Percentiles rank a stretch among this genome's conserved stretches.
phyloP scores from a whole-genome alignment of 2,797 vertebrate species.

The Sitta carolinensis region DNA sequence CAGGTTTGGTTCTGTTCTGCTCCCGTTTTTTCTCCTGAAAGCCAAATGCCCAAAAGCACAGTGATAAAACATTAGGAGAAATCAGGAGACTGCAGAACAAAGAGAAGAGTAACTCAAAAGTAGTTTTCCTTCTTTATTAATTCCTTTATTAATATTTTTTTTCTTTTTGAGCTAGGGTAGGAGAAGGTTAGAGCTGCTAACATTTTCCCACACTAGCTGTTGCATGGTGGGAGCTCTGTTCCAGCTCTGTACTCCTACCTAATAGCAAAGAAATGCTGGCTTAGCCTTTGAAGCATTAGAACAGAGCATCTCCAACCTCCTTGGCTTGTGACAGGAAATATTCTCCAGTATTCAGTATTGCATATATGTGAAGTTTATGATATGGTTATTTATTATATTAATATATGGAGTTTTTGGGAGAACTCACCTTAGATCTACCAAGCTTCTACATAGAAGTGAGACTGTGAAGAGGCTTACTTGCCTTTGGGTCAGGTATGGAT shows the following conservation, averaged over 20 bases:
- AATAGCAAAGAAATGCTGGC: not conserved
- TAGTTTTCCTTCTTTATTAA: not conserved
- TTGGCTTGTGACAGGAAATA: not conserved
- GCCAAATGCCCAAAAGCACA: not conserved
- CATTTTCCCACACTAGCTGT: not conserved
- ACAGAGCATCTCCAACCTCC: not conserved
- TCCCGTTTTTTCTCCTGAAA: not conserved
- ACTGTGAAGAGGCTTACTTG: not conserved
- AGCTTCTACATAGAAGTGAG: not conserved
- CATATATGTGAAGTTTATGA: not conserved
- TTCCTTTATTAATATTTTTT: not conserved
- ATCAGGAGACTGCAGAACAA: not conserved
- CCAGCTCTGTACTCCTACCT: not conserved
- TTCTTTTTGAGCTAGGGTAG: not conserved
- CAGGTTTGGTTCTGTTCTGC: not conserved
- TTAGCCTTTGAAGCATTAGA: not conserved
- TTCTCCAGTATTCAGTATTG: fast-evolving
- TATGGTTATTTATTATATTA: not conserved
- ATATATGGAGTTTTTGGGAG: not conserved
- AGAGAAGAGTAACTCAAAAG: not conserved
- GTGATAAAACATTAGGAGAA: not conserved
- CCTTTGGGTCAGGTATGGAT: not conserved
- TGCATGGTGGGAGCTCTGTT: not conserved
- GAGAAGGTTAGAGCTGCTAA: not conserved
- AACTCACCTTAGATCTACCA: not conserved